phyloP scores from a whole-genome alignment of 2,888 invertebrate genomes.

The Graphium colonna region DNA sequence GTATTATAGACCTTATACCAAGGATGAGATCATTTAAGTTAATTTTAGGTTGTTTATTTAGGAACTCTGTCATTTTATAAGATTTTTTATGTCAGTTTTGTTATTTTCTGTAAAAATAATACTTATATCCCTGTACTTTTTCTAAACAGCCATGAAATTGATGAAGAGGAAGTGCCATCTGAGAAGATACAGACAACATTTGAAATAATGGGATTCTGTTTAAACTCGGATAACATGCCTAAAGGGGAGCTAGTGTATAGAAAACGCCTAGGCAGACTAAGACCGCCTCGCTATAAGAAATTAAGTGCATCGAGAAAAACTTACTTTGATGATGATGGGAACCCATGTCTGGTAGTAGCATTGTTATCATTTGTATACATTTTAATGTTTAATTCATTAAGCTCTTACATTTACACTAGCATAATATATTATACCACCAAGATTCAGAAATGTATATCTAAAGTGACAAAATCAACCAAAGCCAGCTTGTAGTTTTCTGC shows the following conservation, averaged over 20 bases:
- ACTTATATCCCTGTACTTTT: too few species aligned
- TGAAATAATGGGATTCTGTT: conserved; percentile 81
- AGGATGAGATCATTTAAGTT: too few species aligned
- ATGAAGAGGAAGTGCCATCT: conserved; percentile 66
- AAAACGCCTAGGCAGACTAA: conserved; percentile 80
- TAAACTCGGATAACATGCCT: conserved; percentile 52
- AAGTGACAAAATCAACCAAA: too few species aligned
- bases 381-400: too few species aligned
- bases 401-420: too few species aligned
- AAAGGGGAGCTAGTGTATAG: conserved; percentile 83
- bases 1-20: too few species aligned
- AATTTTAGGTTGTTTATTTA: too few species aligned
- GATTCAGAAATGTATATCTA: too few species aligned
- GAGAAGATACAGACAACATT: conserved; percentile 83
- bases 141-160: conserved; percentile 80
- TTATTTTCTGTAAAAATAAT: neutral
- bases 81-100: too few species aligned
- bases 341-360: conserved; percentile 53
- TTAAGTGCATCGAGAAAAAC: conserved; percentile 73
- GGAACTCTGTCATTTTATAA: too few species aligned
- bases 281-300: conserved; percentile 63
- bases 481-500: too few species aligned
- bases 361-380: neutral
- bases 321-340: conserved; percentile 85
- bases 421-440: too few species aligned